Base-by-base conservation (phyloP, 2,888 invertebrate species). In the Macrosiphum euphorbiae region DNA sequence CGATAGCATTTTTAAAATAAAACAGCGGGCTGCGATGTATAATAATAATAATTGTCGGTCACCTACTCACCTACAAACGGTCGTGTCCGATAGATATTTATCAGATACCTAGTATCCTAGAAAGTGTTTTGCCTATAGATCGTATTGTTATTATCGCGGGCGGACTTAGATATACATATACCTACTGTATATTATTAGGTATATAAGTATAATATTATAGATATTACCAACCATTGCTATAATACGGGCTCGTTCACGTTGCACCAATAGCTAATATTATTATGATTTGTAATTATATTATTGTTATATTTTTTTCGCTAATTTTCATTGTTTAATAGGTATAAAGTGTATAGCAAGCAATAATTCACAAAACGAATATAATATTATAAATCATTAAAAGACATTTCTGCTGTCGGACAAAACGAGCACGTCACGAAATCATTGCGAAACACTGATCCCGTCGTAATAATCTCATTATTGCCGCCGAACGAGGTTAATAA, bases 21-120 rank as follows among this genome's bases (percentile, higher is more conserved):
- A 58, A 88, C 41, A 24, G 44, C 44, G 44, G 28, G 58, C 87
- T 50, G n/a, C 16, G 44, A 26, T 13, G 55, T 35, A 41, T 44
- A 89, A 90, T 67, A 90, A 90, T 50, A 90, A 90, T 90, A 78
- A 89, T 78, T 90, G 78, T 90, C 78, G 52, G 90, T 90, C 90
- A 90, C 90, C 90, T 90, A 90, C 90, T 90, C 90, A 84, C 90
- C 90, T 90, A 90, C 50, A 78, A 84, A 50, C 78, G 35, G n/a
- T 90, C 90, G 90, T 90, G 90, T 84, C 78, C 52, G 28, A 90
- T 52, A 90, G 90, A 90, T 90, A 78, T 84, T 90, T 90, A 90
- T 90, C 90, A 35, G 90, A 52, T 90, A n/a, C n/a, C n/a, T n/a
- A n/a, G n/a, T n/a, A 67, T 90, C 90, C 90, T 90, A 90, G 90